phyloP scores from a whole-genome alignment of 2,888 invertebrate genomes.

The Apamea epomidion region DNA sequence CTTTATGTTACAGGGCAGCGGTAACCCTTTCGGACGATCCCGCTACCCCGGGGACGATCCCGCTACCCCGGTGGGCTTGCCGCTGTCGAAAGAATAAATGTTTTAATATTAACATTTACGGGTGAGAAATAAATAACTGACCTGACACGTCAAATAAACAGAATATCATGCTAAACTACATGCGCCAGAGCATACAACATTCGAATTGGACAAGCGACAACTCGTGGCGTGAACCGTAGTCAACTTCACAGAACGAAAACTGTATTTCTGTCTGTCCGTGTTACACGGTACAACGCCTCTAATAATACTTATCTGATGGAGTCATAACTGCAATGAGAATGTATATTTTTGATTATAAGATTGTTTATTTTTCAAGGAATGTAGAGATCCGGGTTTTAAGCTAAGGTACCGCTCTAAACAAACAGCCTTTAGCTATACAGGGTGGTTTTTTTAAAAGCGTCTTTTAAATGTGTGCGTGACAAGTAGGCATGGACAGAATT shows the following conservation, averaged over 20 bases:
- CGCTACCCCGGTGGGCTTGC: too few species aligned
- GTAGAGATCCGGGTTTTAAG: conserved; percentile 4
- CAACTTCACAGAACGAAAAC: conserved; percentile 18
- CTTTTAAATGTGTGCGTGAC: too few species aligned
- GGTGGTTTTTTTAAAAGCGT: too few species aligned
- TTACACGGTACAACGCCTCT: conserved; percentile 53
- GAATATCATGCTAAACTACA: not conserved
- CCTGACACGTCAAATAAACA: conserved; percentile 24
- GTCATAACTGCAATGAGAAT: conserved; percentile 1
- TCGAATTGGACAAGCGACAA: conserved; percentile 36
- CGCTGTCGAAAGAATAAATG: not conserved
- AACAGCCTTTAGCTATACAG: not conserved
- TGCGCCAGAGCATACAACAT: conserved; percentile 30
- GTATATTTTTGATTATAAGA: not conserved
- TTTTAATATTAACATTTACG: not conserved
- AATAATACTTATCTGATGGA: conserved; percentile 17
- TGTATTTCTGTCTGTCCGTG: conserved; percentile 46
- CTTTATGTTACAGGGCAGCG: too few species aligned
- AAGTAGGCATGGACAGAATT: too few species aligned
- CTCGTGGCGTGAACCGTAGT: conserved; percentile 23
- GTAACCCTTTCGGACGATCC: too few species aligned
- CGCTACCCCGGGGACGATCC: too few species aligned
- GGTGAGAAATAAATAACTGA: not conserved
- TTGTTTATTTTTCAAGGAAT: not conserved
- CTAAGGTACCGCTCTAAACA: not conserved